phyloP scores from a whole-genome alignment of 2,113 vertebrate species.

The Thymallus thymallus region DNA sequence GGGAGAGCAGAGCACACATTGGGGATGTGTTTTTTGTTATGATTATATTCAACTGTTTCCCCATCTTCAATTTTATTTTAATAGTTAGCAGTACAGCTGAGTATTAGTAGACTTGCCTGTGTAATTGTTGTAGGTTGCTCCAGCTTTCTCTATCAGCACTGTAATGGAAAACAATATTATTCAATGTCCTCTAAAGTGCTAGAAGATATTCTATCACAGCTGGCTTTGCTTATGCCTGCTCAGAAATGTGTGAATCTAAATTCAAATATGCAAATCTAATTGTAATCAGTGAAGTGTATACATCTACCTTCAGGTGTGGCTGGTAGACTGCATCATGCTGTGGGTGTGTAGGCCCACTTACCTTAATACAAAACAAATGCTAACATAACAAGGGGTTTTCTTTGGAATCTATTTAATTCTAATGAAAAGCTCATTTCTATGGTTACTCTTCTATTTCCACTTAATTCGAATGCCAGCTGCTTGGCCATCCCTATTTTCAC shows the following conservation, averaged over 20 bases:
- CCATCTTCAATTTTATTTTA: conserved; percentile 2
- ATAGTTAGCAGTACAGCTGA: conserved; percentile 43
- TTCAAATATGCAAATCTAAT: background rate
- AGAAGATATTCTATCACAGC: conserved; percentile 2
- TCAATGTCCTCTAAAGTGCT: conserved; percentile 13
- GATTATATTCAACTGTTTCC: conserved; percentile 27
- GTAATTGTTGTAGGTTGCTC: conserved; percentile 39
- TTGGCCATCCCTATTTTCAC: too few relatives aligned
- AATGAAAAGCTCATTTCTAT: background rate
- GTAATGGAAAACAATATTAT: conserved; percentile 21
- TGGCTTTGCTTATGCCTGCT: conserved; percentile 11
- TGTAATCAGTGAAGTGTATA: conserved; percentile 5
- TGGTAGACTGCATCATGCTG: background rate
- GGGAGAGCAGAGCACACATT: background rate
- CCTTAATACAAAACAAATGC: background rate
- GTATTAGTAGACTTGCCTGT: conserved; percentile 38
- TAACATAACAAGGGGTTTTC: background rate
- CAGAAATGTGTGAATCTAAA: conserved; percentile 6
- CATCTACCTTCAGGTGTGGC: background rate
- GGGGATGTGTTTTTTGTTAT: conserved; percentile 41
- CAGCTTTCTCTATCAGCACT: conserved; percentile 13
- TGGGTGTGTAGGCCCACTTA: background rate
- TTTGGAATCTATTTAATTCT: too few relatives aligned
- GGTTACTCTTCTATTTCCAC: background rate
- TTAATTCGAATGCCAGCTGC: too few relatives aligned